Evolutionary conservation across 2,113 vertebrate genomes (phyloP).

Genomic region (Tenebrosternarchus preto): DNA sequence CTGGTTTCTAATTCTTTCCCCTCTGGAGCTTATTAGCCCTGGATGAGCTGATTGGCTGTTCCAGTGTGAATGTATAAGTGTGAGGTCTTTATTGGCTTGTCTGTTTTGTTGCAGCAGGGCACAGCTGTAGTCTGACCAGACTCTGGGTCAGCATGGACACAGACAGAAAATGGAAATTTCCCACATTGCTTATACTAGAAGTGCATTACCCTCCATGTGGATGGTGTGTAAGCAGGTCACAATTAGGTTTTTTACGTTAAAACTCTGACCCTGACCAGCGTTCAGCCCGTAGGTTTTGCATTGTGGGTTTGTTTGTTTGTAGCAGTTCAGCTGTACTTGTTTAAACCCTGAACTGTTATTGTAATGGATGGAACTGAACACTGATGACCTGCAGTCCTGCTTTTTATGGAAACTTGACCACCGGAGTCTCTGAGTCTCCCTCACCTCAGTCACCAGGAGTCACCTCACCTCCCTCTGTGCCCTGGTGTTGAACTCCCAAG

Average conservation of each 20-base stretch:
- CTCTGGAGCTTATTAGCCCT: neutral
- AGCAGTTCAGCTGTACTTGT: too few species aligned
- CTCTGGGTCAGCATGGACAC: constrained; percentile 1
- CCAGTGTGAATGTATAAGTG: neutral
- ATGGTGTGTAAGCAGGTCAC: too few species aligned
- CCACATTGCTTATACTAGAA: neutral
- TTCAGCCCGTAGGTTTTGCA: too few species aligned
- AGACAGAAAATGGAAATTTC: constrained; percentile 33
- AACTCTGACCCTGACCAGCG: too few species aligned
- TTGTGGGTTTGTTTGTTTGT: too few species aligned
- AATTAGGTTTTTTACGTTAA: too few species aligned
- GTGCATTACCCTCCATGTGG: neutral
- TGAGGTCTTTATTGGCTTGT: constrained; percentile 12
- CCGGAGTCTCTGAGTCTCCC: too few species aligned
- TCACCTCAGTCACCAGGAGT: too few species aligned
- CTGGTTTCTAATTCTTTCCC: neutral
- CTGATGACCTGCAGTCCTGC: too few species aligned
- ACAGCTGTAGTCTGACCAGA: constrained; percentile 5
- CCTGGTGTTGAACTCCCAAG: neutral
- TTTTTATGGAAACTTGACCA: too few species aligned
- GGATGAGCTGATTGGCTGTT: constrained; percentile 21
- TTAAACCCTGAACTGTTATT: too few species aligned
- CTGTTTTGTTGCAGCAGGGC: neutral
- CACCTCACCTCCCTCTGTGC: neutral
- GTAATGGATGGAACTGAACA: too few species aligned